Percentiles rank a stretch among this genome's conserved stretches.
These are phyloP conservation scores for Leucophenga maculata DNA, from an alignment of 2,888 invertebrate genomes.

Conservation along the genomic window DNA sequence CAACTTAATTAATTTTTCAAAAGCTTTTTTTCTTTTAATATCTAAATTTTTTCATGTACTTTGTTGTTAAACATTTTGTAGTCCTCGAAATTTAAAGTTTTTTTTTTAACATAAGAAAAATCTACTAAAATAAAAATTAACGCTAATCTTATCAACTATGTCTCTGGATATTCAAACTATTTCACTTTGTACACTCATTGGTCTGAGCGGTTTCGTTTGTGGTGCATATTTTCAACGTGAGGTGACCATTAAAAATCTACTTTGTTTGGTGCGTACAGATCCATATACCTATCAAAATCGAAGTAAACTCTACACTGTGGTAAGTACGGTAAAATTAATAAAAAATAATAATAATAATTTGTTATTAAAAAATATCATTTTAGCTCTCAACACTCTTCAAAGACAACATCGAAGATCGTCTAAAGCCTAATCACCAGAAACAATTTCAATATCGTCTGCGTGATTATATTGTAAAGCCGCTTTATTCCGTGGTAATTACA, in stretches of 20 bases:
- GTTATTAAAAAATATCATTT: not conserved
- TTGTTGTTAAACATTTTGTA: too few relatives aligned
- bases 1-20: too few relatives aligned
- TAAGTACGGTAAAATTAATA: slow-evolving; percentile 38
- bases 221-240: slow-evolving; percentile 53
- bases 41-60: too few relatives aligned
- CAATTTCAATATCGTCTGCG: slow-evolving; percentile 38
- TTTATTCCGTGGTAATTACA: slow-evolving; percentile 35
- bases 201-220: slow-evolving; percentile 48
- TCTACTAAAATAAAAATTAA: too few relatives aligned
- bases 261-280: slow-evolving; percentile 41
- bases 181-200: slow-evolving; percentile 12
- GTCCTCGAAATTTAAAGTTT: too few relatives aligned
- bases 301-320: slow-evolving; percentile 48
- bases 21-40: too few relatives aligned
- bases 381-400: slow-evolving; percentile 46
- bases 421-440: slow-evolving; percentile 40
- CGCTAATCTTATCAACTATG: too few relatives aligned
- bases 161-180: not conserved
- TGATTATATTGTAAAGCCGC: slow-evolving; percentile 36
- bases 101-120: too few relatives aligned
- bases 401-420: slow-evolving; percentile 45
- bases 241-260: slow-evolving; percentile 40
- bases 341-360: not conserved
- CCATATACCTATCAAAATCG: slow-evolving; percentile 52